Evolutionary conservation across 2,888 invertebrate genomes (phyloP).

Genomic region (Tipula lateralis): DNA sequence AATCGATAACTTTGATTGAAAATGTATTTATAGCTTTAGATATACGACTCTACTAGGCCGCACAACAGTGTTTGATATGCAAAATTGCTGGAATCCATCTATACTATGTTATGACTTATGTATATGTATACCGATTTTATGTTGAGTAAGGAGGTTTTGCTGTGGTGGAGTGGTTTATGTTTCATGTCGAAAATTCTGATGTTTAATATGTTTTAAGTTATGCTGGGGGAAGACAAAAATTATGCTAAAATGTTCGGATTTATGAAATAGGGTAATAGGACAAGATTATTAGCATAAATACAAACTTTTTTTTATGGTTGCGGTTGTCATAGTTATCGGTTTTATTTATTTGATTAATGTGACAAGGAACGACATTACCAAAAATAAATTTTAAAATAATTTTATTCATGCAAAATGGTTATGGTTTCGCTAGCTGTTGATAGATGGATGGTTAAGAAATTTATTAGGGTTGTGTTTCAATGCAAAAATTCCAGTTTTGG

Average conservation of each 20-base stretch:
- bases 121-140: background rate
- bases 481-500: too few relatives aligned
- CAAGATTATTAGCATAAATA: conserved; percentile 7
- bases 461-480: background rate
- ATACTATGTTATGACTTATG: background rate
- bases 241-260: background rate
- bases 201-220: background rate
- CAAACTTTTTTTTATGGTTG: background rate
- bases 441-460: background rate
- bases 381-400: background rate
- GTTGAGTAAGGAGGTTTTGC: background rate
- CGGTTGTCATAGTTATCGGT: background rate
- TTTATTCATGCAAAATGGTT: background rate
- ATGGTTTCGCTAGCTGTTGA: background rate
- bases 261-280: background rate
- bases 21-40: background rate
- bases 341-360: background rate
- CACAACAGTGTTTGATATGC: background rate
- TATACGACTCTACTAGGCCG: background rate
- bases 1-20: conserved; percentile 11
- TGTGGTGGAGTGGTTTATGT: background rate
- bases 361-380: conserved; percentile 2
- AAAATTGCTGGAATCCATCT: background rate
- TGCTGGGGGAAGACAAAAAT: background rate
- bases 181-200: background rate